Evolutionary conservation across 2,888 invertebrate species (phyloP).

Genomic region (Acronicta psi): DNA sequence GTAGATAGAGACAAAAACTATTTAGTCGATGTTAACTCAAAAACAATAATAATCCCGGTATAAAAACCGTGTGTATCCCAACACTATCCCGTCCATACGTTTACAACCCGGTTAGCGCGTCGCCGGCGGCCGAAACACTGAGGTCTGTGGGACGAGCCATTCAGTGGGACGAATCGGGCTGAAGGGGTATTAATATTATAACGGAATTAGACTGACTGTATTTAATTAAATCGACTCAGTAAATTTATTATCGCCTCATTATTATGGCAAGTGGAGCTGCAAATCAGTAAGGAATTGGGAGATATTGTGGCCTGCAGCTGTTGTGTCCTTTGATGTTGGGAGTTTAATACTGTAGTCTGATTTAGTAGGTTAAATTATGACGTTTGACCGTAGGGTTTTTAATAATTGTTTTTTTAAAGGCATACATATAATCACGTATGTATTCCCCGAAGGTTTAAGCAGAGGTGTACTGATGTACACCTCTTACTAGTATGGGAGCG

Average conservation of each 20-base stretch:
- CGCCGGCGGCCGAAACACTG: conserved; percentile 50
- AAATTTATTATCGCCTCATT: conserved; percentile 47
- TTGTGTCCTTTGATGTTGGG: neutral
- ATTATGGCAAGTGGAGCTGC: conserved; percentile 19
- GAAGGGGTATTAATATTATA: conserved; percentile 60
- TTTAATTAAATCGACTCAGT: conserved; percentile 53
- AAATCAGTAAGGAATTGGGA: conserved; percentile 1
- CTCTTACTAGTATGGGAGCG: no score
- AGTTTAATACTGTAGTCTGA: neutral
- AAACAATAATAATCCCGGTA: conserved; percentile 15
- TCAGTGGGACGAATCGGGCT: conserved; percentile 57
- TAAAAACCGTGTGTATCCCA: conserved; percentile 14
- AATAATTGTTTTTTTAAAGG: no score
- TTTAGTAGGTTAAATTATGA: neutral
- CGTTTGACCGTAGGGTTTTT: no score
- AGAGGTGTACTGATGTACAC: no score
- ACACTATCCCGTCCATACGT: conserved; percentile 26
- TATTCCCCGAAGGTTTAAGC: no score
- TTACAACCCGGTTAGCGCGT: conserved; percentile 55
- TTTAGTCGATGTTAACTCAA: neutral
- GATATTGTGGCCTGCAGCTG: conserved; percentile 13
- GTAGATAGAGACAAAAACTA: neutral
- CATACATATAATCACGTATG: no score
- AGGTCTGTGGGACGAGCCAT: conserved; percentile 60
- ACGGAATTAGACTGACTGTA: conserved; percentile 50